Conservation (phyloP, 2,113 vertebrate species). For the Rafetus swinhoei region DNA sequence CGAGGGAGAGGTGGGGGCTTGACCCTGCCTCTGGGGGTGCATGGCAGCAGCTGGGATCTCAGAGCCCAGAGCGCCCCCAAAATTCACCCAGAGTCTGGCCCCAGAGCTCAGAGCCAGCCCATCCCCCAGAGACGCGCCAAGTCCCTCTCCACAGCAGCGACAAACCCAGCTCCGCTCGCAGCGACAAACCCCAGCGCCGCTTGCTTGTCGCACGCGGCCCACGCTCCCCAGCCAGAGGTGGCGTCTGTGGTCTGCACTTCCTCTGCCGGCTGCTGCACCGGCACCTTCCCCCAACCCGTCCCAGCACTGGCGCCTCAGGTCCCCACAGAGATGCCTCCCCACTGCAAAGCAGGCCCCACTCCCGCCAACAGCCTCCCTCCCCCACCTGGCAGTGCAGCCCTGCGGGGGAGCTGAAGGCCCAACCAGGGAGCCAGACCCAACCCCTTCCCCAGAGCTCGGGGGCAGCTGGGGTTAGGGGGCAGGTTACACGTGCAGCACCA, state of each 20-base stretch:
- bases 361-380: not conserved
- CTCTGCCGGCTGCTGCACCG: not conserved
- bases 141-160: not conserved
- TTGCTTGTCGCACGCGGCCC: not conserved
- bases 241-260: not conserved
- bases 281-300: not conserved
- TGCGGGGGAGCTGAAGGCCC: not conserved
- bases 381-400: no score
- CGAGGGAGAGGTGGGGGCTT: not conserved
- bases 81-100: not conserved
- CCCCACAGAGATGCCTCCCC: not conserved
- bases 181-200: not conserved
- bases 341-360: not conserved
- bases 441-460: rapidly evolving
- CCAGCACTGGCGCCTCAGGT: not conserved
- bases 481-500: not conserved
- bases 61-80: not conserved
- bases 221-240: not conserved
- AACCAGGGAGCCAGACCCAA: not conserved
- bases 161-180: no score
- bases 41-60: not conserved
- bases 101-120: not conserved
- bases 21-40: not conserved
- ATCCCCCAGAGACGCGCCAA: not conserved
- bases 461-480: not conserved